Evolutionary conservation across 2,888 invertebrate genomes (phyloP).

Genomic region (Cephalotes varians): DNA sequence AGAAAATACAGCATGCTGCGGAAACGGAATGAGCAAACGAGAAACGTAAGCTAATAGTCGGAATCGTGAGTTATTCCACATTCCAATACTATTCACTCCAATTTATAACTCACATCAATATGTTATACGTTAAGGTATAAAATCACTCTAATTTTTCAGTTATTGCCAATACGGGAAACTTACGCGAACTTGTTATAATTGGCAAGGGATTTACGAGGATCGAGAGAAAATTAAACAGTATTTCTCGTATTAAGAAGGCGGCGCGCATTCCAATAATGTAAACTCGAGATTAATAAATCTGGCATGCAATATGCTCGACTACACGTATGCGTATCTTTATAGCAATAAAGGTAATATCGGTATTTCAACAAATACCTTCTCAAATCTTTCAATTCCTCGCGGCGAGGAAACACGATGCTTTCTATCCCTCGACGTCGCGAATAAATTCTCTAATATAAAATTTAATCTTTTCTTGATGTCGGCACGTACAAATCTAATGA

Average conservation of each 20-base stretch:
- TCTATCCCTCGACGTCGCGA: background rate
- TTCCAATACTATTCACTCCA: background rate
- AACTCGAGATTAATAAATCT: constrained; percentile 70
- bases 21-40: background rate
- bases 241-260: constrained; percentile 61
- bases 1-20: background rate
- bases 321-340: background rate
- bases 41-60: background rate
- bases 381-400: constrained; percentile 28
- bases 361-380: constrained; percentile 30
- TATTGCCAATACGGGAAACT: background rate
- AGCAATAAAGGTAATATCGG: constrained; percentile 28
- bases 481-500: constrained; percentile 13
- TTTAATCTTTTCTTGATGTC: constrained; percentile 18
- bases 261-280: constrained; percentile 68
- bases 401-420: background rate
- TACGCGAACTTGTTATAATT: constrained; percentile 8
- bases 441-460: constrained; percentile 21
- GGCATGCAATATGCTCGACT: constrained; percentile 40
- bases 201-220: constrained; percentile 1
- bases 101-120: background rate
- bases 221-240: constrained; percentile 28
- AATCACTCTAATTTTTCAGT: background rate
- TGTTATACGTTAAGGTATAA: background rate
- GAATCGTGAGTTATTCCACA: background rate